Evolutionary conservation across 2,113 vertebrate genomes (phyloP), one percentile per base, ranked within the genome.

Genomic region (Brevimyrus niger): DNA sequence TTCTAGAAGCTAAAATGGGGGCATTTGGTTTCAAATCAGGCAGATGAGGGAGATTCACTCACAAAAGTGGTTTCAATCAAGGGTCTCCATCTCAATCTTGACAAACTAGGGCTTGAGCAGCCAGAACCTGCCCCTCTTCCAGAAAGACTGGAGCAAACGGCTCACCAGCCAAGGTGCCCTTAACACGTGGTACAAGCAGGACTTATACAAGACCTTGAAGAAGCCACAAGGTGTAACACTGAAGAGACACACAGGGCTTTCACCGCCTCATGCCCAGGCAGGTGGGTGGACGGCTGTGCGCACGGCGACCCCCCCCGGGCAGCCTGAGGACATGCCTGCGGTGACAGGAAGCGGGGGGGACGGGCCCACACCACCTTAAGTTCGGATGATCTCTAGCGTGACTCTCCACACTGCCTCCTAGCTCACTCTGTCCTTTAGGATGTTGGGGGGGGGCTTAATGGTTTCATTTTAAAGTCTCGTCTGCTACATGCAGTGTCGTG

Each of bases 401-500:
- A 47, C 42, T 47, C 82, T 23, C 47, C 83, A 85, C 21, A 85
- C 21, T 13, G 47, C 83, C 23, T 85, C 82, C 48, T 80, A 38
- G 15, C 35, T n/a, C 21, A 27, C 11, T 42, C 73, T 86, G n/a
- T 27, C 23, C 83, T 48, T 86, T 47, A 47, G 2, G 10, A 9
- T 47, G 46, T 47, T 47, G 46, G 46, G 46, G 46, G 46, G 46
- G 46, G 46, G 46, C 46, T 47, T 47, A 47, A 47, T 47, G 46
- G 46, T 47, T 47, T 47, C 10, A 47, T 10, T 47, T 47, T 1
- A 50, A 86, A 53, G 38, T n/a, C 21, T 47, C 58, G 90, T 90
- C 89, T 80, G 89, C 91, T 91, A 90, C 92, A 88, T 89, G 92
- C 92, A 92, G 92, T 92, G 92, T 88, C 61, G 89, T 93, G 76